These are phyloP conservation scores for Mastomys coucha DNA, from an alignment of 2,113 vertebrate genomes.

Conservation along the genomic window DNA sequence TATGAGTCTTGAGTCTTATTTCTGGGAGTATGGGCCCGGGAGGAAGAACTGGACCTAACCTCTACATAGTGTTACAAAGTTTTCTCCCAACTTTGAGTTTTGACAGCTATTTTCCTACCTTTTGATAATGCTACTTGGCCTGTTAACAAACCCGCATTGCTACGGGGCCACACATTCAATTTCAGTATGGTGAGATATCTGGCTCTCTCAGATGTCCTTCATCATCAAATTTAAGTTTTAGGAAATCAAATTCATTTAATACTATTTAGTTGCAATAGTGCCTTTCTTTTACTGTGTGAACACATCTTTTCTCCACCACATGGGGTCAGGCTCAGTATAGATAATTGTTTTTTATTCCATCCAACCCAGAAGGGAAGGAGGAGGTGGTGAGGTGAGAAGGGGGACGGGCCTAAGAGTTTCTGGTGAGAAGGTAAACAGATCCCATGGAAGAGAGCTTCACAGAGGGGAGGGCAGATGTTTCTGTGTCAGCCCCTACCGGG, in stretches of 20 bases:
- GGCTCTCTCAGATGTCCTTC: not conserved
- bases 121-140: not conserved
- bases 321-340: constrained; percentile 28
- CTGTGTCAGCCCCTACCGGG: not conserved
- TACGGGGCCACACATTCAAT: not conserved
- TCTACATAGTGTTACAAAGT: not conserved
- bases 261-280: not conserved
- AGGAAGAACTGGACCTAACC: too few species aligned
- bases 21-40: too few species aligned
- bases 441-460: not conserved
- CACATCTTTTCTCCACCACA: not conserved
- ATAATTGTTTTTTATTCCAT: not conserved
- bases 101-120: not conserved
- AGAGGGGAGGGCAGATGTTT: too few species aligned
- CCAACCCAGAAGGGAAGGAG: not conserved
- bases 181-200: not conserved
- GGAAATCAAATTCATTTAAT: constrained; percentile 2
- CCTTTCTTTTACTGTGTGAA: not conserved
- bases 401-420: not conserved
- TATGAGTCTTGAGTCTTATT: too few species aligned
- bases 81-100: not conserved
- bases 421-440: not conserved
- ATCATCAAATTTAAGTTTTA: not conserved
- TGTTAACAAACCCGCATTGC: not conserved
- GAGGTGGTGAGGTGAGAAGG: not conserved